phyloP scores from a whole-genome alignment of 2,888 invertebrate species.

The Formica aserva region DNA sequence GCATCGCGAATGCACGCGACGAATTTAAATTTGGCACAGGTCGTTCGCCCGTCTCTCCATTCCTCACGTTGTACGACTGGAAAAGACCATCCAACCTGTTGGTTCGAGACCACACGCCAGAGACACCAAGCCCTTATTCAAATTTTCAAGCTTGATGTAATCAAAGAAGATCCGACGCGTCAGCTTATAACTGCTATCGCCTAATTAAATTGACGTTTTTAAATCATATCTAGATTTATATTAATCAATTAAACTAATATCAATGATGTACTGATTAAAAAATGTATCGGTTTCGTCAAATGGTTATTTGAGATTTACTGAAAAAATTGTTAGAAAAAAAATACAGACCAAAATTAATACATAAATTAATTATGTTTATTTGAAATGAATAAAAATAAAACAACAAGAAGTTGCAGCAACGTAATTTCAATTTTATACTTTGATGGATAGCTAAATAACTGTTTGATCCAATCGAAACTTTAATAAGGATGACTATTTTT shows the following conservation, averaged over 20 bases:
- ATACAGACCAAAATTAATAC: background rate
- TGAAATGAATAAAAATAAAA: background rate
- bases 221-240: background rate
- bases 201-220: background rate
- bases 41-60: slow-evolving; percentile 49
- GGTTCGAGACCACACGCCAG: slow-evolving; percentile 55
- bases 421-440: slow-evolving; percentile 7
- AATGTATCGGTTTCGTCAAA: background rate
- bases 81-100: slow-evolving; percentile 69
- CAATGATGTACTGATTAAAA: background rate
- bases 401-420: background rate
- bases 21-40: slow-evolving; percentile 70
- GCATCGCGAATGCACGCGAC: slow-evolving; percentile 36
- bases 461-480: background rate
- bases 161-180: slow-evolving; percentile 15
- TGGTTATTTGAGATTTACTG: background rate
- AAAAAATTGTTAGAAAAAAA: background rate
- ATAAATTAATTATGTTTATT: background rate
- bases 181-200: background rate
- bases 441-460: background rate
- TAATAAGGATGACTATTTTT: background rate
- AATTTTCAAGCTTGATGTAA: slow-evolving; percentile 47
- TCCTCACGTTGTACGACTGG: slow-evolving; percentile 59
- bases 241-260: background rate
- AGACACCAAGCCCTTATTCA: slow-evolving; percentile 49